Conservation (phyloP, 2,797 vertebrate genomes). For the Myotis vivesi region DNA sequence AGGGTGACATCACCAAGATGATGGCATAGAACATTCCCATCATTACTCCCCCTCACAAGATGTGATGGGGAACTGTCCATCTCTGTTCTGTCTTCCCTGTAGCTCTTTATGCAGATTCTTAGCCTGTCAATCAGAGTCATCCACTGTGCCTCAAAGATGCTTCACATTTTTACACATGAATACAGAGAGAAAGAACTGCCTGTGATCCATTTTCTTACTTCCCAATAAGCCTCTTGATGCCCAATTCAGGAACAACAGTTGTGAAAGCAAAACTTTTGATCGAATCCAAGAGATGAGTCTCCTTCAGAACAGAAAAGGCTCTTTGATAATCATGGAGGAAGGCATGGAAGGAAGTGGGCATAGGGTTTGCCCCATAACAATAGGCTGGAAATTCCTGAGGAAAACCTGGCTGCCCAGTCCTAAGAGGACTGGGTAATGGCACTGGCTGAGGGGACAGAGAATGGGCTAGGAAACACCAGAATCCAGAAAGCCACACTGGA, state of each 20-base stretch:
- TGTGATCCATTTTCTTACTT: not conserved
- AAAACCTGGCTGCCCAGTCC: not conserved
- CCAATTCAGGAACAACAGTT: not conserved
- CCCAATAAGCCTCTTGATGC: not conserved
- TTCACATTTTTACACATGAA: not conserved
- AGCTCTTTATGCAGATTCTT: not conserved
- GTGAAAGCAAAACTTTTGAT: not conserved
- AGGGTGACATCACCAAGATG: too few relatives aligned
- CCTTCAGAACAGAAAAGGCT: not conserved
- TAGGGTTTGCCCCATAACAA: not conserved
- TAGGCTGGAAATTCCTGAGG: not conserved
- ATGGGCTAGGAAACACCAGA: not conserved
- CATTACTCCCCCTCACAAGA: not conserved
- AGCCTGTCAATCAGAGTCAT: not conserved
- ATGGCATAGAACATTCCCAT: not conserved
- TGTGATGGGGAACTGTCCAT: not conserved
- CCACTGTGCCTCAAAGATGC: not conserved
- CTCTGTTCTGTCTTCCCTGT: not conserved
- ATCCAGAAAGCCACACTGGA: not conserved
- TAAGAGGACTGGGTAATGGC: not conserved
- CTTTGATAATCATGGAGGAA: not conserved
- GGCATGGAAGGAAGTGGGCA: not conserved
- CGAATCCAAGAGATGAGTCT: not conserved
- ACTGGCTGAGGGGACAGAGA: not conserved
- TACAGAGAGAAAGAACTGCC: not conserved